phyloP scores from a whole-genome alignment of 2,888 invertebrate species.

The Megastigmus dorsalis region DNA sequence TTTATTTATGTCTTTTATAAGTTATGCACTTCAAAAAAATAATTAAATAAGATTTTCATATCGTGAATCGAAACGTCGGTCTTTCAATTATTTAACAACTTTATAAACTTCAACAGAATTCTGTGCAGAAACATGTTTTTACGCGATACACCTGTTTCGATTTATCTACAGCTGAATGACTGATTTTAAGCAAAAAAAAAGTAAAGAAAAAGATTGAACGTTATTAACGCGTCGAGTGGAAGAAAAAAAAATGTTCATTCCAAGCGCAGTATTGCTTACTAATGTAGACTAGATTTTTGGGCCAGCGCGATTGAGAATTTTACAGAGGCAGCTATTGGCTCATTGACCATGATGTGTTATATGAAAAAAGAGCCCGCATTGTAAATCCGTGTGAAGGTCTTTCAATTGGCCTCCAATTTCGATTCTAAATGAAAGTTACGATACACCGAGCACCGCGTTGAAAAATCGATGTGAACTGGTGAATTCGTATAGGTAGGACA shows the following conservation, averaged over 20 bases:
- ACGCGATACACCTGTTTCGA: too few relatives aligned
- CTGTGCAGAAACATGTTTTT: too few relatives aligned
- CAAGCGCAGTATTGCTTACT: not conserved
- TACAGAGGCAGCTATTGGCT: conserved; percentile 18
- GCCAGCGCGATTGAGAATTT: conserved; percentile 1
- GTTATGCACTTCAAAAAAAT: too few relatives aligned
- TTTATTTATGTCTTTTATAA: too few relatives aligned
- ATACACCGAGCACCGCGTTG: not conserved
- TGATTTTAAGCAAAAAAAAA: not conserved
- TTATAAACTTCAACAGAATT: too few relatives aligned
- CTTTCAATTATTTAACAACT: too few relatives aligned
- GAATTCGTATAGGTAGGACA: conserved; percentile 1
- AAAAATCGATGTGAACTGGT: conserved; percentile 4
- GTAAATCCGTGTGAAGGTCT: conserved; percentile 40
- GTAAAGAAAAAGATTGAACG: not conserved
- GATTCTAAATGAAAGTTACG: conserved; percentile 44
- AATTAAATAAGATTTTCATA: too few relatives aligned
- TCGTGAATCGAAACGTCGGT: too few relatives aligned
- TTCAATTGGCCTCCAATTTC: conserved; percentile 18
- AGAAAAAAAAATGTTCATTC: conserved; percentile 13
- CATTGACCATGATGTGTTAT: conserved; percentile 40
- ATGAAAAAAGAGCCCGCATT: conserved; percentile 25
- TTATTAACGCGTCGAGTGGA: not conserved
- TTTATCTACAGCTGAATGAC: too few relatives aligned
- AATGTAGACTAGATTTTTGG: conserved; percentile 26